These are phyloP conservation scores for Poecilia wingei DNA, from an alignment of 2,797 vertebrate genomes.

Conservation along the genomic window DNA sequence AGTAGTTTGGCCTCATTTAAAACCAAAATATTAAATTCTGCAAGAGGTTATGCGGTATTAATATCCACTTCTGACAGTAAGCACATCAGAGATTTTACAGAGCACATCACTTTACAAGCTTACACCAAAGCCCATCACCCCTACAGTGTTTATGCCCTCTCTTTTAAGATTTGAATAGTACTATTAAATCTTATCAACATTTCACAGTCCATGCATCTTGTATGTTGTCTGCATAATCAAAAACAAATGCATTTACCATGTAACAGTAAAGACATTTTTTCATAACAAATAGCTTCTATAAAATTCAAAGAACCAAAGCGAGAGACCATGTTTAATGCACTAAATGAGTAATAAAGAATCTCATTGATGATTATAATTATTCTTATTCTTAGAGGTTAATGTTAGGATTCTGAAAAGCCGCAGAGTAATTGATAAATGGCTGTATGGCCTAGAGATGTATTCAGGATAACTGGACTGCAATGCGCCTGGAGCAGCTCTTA, in stretches of 20 bases:
- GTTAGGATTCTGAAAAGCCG: conserved; percentile 62
- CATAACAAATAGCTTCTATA: conserved; percentile 22
- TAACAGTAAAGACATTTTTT: conserved; percentile 23
- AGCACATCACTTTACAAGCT: conserved; percentile 60
- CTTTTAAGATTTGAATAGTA: conserved; percentile 28
- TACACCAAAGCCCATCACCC: conserved; percentile 38
- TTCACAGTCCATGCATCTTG: conserved; percentile 25
- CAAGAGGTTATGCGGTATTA: conserved; percentile 60
- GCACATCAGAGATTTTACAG: conserved; percentile 64
- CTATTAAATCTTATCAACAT: conserved; percentile 27
- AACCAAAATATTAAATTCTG: conserved; percentile 55
- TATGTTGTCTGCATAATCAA: conserved; percentile 14
- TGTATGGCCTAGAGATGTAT: conserved; percentile 69
- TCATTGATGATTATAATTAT: conserved; percentile 68
- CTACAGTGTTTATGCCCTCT: conserved; percentile 30
- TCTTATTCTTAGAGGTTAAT: conserved; percentile 76
- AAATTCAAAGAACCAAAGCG: conserved; percentile 37
- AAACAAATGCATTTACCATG: conserved; percentile 5
- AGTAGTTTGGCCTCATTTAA: conserved; percentile 51
- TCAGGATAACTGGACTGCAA: conserved; percentile 75
- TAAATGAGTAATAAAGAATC: conserved; percentile 55
- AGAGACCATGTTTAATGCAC: conserved; percentile 53
- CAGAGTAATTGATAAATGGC: conserved; percentile 78
- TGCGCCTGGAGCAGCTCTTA: conserved; percentile 70
- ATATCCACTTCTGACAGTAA: conserved; percentile 58